Percentiles rank a stretch among this genome's conserved stretches.
phyloP scores from a whole-genome alignment of 2,888 invertebrate genomes.

The Eilema griseolum region DNA sequence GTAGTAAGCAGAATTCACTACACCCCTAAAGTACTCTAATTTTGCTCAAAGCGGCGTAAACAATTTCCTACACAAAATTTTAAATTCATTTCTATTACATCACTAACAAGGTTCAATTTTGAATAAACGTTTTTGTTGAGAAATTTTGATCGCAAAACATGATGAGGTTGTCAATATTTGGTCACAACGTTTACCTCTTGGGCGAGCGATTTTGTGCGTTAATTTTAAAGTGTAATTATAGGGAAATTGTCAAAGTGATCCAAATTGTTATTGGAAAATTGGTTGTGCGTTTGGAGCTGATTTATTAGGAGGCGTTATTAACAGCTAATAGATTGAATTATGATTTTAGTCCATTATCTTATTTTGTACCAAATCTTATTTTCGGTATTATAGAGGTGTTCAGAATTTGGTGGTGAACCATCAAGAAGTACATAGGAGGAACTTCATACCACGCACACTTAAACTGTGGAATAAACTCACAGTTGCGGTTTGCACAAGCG shows the following conservation, averaged over 20 bases:
- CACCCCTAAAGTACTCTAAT: slow-evolving; percentile 22
- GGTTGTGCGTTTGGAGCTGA: slow-evolving; percentile 11
- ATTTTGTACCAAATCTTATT: too few species aligned
- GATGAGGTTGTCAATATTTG: slow-evolving; percentile 52
- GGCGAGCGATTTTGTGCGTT: slow-evolving; percentile 42
- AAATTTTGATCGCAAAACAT: slow-evolving; percentile 45
- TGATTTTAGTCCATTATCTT: neutral
- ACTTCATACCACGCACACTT: too few species aligned
- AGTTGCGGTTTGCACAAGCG: too few species aligned
- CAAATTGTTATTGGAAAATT: slow-evolving; percentile 34
- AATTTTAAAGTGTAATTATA: slow-evolving; percentile 49
- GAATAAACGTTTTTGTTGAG: slow-evolving; percentile 33
- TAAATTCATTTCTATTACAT: slow-evolving; percentile 20
- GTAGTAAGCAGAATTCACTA: slow-evolving; percentile 13
- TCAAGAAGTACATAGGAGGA: too few species aligned
- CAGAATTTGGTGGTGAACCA: neutral
- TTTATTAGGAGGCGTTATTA: neutral
- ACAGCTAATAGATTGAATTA: slow-evolving; percentile 3
- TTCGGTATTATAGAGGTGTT: neutral
- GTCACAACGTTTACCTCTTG: slow-evolving; percentile 40
- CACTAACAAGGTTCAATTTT: slow-evolving; percentile 33
- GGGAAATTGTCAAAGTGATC: slow-evolving; percentile 35
- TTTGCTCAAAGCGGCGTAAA: slow-evolving; percentile 26
- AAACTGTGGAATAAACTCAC: too few species aligned
- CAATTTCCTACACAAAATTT: slow-evolving; percentile 5